These are phyloP conservation scores for Blastomussa wellsi DNA, from an alignment of 92 coral and sea anemone genomes.

Conservation along the genomic window DNA sequence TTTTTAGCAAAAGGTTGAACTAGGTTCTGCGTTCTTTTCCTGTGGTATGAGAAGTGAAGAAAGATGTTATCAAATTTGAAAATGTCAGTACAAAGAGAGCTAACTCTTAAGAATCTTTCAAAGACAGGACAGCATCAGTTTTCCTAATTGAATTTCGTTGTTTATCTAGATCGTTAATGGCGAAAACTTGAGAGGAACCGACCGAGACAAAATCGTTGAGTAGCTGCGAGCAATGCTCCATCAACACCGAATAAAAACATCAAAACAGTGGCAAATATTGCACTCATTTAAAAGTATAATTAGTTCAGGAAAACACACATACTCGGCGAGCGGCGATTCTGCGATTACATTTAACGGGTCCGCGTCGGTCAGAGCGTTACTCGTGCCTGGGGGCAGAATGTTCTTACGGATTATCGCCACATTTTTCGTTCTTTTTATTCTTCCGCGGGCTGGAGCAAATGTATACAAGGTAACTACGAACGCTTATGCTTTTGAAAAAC, in stretches of 20 bases:
- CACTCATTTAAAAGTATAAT: constrained; percentile 40
- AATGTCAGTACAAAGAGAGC: not conserved
- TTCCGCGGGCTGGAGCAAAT: constrained; percentile 46
- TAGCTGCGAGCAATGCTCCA: constrained; percentile 31
- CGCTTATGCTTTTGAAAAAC: not conserved
- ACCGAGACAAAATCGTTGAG: constrained; percentile 28
- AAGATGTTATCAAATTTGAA: constrained; percentile 1
- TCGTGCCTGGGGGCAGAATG: constrained; percentile 8
- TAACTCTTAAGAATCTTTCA: not conserved
- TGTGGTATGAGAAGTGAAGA: not conserved
- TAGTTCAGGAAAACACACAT: constrained; percentile 16
- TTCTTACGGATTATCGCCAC: not conserved
- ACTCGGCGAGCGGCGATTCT: not conserved
- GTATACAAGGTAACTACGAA: constrained; percentile 17
- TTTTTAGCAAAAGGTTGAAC: not conserved
- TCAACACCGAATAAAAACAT: constrained; percentile 21
- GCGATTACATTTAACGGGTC: constrained; percentile 1
- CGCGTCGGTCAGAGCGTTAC: not conserved
- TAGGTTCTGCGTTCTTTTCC: not conserved
- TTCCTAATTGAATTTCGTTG: constrained; percentile 20
- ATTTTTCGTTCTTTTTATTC: not conserved
- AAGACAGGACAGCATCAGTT: not conserved
- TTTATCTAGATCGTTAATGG: constrained; percentile 34
- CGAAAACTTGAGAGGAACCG: constrained; percentile 36
- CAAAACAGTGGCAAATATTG: constrained; percentile 7